phyloP scores from a whole-genome alignment of 2,113 vertebrate genomes.

The Aix galericulata region DNA sequence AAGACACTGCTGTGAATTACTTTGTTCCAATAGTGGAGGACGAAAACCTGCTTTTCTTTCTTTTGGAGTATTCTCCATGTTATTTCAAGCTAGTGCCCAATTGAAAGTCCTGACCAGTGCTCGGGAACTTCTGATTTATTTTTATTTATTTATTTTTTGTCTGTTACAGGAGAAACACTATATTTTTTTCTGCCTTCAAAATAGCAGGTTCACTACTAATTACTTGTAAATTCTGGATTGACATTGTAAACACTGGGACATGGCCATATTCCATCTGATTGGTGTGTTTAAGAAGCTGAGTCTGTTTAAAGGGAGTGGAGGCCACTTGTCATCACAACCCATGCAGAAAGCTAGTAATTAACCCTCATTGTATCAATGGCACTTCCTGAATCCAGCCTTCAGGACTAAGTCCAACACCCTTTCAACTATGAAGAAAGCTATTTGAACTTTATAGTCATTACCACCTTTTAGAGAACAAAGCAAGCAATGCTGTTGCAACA shows the following conservation, averaged over 20 bases:
- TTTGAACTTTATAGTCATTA: background rate
- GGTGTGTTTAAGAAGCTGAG: background rate
- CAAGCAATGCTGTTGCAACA: background rate
- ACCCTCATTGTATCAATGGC: background rate
- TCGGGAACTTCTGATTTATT: background rate
- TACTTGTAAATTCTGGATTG: conserved; percentile 11
- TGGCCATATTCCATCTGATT: background rate
- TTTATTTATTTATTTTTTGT: background rate
- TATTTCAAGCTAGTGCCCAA: background rate
- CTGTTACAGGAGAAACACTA: background rate
- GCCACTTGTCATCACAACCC: conserved; percentile 3
- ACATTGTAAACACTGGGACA: background rate
- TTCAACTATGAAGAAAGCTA: background rate
- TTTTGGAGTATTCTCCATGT: background rate
- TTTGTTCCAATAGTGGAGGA: background rate
- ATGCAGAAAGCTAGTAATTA: conserved; percentile 3
- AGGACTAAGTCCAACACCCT: background rate
- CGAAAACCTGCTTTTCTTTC: background rate
- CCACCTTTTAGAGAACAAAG: background rate
- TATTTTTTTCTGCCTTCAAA: background rate
- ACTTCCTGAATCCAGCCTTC: background rate
- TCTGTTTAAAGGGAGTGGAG: background rate
- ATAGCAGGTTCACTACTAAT: background rate
- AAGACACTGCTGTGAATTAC: background rate
- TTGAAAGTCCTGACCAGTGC: background rate